Base-by-base conservation (phyloP, 1,140 invertebrate genomes). In the Magallana gigas region DNA sequence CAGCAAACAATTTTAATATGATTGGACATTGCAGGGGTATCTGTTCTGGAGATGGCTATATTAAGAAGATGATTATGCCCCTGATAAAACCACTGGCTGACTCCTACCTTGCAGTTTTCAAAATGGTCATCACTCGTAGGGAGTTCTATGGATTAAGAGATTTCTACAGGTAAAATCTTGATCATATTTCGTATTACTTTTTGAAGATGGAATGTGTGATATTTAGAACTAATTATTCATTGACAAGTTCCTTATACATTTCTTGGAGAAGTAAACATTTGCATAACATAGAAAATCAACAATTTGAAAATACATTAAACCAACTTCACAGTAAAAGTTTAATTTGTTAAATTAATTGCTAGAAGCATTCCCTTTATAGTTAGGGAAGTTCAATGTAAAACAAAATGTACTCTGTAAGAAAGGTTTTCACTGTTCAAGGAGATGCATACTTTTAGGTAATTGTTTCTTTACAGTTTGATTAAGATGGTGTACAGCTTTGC, bases 91-190 rank as follows among this genome's bases (percentile, higher is more conserved):
- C 90, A 5, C 80, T 94, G 83, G 91, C 94, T 16, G 81, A 88
- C 71, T 91, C 92, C 4, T 94, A 94, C 84, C 81, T 92, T 48
- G 68, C 89, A 23, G 84, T 94, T 16, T 94, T 92, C 85, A 36
- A 91, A 85, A 83, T 88, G 36, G 89, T 91, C 12, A 87, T 89
- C 14, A 16, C 85, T 80, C 88, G 88, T 76, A 89, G 93, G 83
- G 94, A 94, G 88, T 94, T 94, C 85, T 94, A 94, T 91, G 94
- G 94, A 62, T 89, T 94, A 3, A 89, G 94, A 83, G 94, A 94
- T 87, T 94, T 94, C 83, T 94, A 94, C 89, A 94, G 93, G 91
- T 94, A 87, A 85, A 62, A 64, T 57, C 7, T 36, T 0, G 8
- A 9, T 48, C 2, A 48, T 18, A 16, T 64, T 64, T 3, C 62